These are phyloP conservation scores for Drosophila mayri DNA, from an alignment of 1,140 invertebrate genomes.

Conservation along the genomic window DNA sequence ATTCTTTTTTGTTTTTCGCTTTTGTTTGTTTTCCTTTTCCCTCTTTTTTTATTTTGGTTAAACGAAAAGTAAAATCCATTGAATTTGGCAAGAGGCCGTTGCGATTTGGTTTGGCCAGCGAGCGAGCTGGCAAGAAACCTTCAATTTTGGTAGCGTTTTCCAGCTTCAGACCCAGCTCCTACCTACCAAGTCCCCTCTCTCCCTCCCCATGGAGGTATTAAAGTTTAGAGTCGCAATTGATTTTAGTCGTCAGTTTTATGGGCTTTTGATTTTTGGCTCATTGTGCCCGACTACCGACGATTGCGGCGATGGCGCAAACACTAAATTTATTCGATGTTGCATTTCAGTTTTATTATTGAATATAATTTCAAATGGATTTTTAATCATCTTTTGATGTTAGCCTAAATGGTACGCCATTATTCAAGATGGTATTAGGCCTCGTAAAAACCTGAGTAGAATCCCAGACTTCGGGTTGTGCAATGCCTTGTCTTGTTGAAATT, in stretches of 20 bases:
- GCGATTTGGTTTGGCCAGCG: constrained; percentile 50
- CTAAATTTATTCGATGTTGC: constrained; percentile 59
- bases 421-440: constrained; percentile 49
- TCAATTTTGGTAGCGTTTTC: constrained; percentile 66
- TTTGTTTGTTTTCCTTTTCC: constrained; percentile 15
- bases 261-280: constrained; percentile 70
- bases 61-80: constrained; percentile 82
- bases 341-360: constrained; percentile 69
- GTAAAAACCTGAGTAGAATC: constrained; percentile 20
- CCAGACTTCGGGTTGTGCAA: constrained; percentile 2
- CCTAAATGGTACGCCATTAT: constrained; percentile 62
- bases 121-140: constrained; percentile 58
- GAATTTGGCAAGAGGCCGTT: constrained; percentile 79
- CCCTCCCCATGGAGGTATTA: constrained; percentile 50
- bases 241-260: constrained; percentile 82
- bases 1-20: constrained; percentile 25
- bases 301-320: constrained; percentile 58
- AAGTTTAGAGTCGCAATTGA: constrained; percentile 80
- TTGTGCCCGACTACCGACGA: constrained; percentile 29
- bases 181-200: constrained; percentile 25
- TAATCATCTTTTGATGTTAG: constrained; percentile 72
- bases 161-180: neutral
- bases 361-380: constrained; percentile 76
- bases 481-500: neutral
- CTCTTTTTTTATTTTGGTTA: constrained; percentile 46